Evolutionary conservation across 1,140 invertebrate species (phyloP), one percentile per base, ranked within the genome.

Genomic region (Camponotus floridanus): DNA sequence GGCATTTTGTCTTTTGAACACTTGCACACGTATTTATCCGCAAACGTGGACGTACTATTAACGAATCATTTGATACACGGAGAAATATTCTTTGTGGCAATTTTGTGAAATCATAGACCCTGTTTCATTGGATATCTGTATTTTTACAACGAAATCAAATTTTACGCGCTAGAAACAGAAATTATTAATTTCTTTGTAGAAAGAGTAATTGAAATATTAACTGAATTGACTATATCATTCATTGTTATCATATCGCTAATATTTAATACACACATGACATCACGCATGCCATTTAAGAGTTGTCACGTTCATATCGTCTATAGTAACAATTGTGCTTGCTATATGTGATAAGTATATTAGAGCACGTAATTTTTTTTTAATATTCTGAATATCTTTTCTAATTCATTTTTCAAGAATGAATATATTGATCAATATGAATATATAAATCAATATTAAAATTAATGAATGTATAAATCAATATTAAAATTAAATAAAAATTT

Each of bases 1-100:
- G 88, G 89, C 89, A 80, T 88, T 91, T 87, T 90, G 86, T 90
- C 89, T 76, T 48, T 80, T 78, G 76, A 76, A 86, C 87, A 89
- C 71, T 88, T 78, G 76, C 88, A 67, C 76, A 79, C 88, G 88
- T 90, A 90, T 87, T 83, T 88, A 90, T 90, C 78, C 88, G 86
- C 89, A 86, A 90, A 90, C 76, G 70, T 90, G 26, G 55, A 74
- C 79, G 68, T 36, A 8, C 57, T 57, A 57, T 61, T 83, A 62
- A 61, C 15, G 18, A 73, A 48, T 73, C 15, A 42, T 33, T 42
- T 13, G 55, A 18, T 64, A 62, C 26, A 36, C 55, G 39, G 31
- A 61, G 7, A 83, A 61, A 83, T 26, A 13, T 45, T 59, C 55
- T 73, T 42, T 18, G 21, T 21, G 21, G 0, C 45, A 13, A 33